phyloP scores from a whole-genome alignment of 2,888 invertebrate genomes.

The Drepanosiphum platanoidis region DNA sequence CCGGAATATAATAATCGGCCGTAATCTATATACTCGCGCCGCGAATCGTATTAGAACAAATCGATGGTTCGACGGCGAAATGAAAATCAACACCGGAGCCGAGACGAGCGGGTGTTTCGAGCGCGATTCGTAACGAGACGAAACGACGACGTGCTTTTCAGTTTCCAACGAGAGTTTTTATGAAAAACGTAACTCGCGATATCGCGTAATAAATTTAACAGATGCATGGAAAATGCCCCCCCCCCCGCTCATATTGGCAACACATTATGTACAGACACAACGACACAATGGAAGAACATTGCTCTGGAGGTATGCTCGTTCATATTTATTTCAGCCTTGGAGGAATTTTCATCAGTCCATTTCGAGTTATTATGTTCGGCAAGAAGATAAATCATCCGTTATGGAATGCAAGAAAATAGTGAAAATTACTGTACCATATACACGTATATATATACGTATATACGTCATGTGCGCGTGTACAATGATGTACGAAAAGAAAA shows the following conservation, averaged over 20 bases:
- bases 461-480: not conserved
- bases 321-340: constrained; percentile 24
- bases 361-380: constrained; percentile 26
- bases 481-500: not conserved
- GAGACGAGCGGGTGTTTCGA: too few relatives aligned
- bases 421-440: constrained; percentile 7
- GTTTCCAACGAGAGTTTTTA: too few relatives aligned
- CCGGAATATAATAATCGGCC: too few relatives aligned
- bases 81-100: too few relatives aligned
- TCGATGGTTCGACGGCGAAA: too few relatives aligned
- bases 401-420: constrained; percentile 26
- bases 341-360: constrained; percentile 34
- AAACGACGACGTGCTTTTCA: too few relatives aligned
- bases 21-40: too few relatives aligned
- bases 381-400: constrained; percentile 38
- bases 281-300: constrained; percentile 9
- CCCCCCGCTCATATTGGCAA: not conserved
- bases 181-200: not conserved
- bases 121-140: too few relatives aligned
- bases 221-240: not conserved
- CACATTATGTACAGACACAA: not conserved
- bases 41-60: too few relatives aligned
- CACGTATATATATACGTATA: too few relatives aligned
- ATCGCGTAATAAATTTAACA: constrained; percentile 4
- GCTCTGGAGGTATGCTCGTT: constrained; percentile 24